Evolutionary conservation across 2,113 vertebrate genomes (phyloP), one percentile per base, ranked within the genome.

Genomic region (Silurus glanis): DNA sequence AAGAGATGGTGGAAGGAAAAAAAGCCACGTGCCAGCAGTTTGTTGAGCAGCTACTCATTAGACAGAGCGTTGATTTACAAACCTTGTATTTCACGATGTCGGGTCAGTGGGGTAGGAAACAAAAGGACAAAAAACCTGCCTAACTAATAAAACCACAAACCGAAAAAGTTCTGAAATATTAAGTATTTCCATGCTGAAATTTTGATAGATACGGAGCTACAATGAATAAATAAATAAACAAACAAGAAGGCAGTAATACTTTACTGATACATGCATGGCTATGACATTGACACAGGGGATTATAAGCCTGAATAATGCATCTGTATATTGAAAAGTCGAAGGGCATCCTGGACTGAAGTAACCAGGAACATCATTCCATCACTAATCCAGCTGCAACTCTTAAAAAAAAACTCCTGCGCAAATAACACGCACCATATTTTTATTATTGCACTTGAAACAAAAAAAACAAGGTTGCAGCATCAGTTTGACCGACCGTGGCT

Each of bases 41-140:
- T 21, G 61, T 71, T 83, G 58, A 83, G 66, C 72, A 80, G 72
- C 83, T 80, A 80, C 23, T 87, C 17, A 76, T 84, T 76, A 86
- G 85, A 28, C 28, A 49, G 67, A 21, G 53, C 82, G 23, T 45
- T 80, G 56, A 19, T 79, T 71, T 64, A 86, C 58, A 56, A 37
- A 76, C 66, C 66, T 28, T 55, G 74, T 25, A 28, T 64, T 45
- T 59, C 66, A 16, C 62, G 72, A 7, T 10, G 47, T 10, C 59
- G 28, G 61, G 21, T 49, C 58, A 37, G 19, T 58, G 25, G 19
- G 51, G 25, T 45, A 80, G 5, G 45, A 6, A 67, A 25, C 45
- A 79, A 51, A 67, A 19, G 71, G 80, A 55, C 8, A 28, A 49
- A 80, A 80, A 69, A 13, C 12, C 2, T 16, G n/a, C 21, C 74